Evolutionary conservation across 2,113 vertebrate species (phyloP).

Genomic region (Microtus ochrogaster): DNA sequence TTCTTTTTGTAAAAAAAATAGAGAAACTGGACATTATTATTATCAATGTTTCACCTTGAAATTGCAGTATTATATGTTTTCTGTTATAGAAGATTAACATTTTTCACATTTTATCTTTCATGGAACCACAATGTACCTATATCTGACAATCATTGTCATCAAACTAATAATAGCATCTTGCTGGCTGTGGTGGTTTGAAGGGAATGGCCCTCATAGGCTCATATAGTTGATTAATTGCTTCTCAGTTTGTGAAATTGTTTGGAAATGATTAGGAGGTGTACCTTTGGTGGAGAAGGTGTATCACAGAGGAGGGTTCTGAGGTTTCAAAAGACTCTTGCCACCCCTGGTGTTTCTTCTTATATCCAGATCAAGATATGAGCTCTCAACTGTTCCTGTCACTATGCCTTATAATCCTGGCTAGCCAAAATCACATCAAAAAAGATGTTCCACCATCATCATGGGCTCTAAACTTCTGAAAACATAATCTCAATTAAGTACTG

Average conservation of each 20-base stretch:
- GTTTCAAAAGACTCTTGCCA: neutral
- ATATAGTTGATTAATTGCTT: neutral
- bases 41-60: slow-evolving; percentile 40
- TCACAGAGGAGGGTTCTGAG: neutral
- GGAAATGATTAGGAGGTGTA: neutral
- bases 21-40: neutral
- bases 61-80: neutral
- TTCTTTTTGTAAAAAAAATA: neutral
- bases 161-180: neutral
- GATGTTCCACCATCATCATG: neutral
- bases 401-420: neutral
- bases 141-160: neutral
- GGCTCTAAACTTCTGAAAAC: too few species aligned
- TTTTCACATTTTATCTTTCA: slow-evolving; percentile 37
- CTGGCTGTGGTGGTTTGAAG: neutral
- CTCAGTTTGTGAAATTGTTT: neutral
- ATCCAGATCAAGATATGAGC: neutral
- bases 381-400: neutral
- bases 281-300: neutral
- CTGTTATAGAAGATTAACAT: slow-evolving; percentile 12
- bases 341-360: neutral
- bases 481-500: neutral
- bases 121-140: neutral
- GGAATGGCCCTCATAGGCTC: neutral
- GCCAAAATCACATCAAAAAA: too few species aligned